Conservation (phyloP, 2,113 vertebrate species). For the Protobothrops mucrosquamatus region DNA sequence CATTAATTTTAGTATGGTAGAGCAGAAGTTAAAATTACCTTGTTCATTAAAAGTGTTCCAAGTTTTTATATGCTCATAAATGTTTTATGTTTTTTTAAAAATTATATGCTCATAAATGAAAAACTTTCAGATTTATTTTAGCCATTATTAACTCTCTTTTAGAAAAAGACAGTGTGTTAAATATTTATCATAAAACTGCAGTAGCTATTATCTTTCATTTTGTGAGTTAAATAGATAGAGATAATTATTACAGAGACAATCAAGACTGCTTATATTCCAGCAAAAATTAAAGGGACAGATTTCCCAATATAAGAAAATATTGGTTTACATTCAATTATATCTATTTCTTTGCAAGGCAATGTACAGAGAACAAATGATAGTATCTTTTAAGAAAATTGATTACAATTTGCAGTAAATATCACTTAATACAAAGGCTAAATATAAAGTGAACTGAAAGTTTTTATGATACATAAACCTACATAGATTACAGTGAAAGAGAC, state of each 20-base stretch:
- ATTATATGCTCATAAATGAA: slow-evolving; percentile 3
- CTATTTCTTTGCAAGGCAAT: neutral
- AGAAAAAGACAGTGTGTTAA: neutral
- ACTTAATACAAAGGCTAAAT: slow-evolving; percentile 35
- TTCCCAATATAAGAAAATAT: slow-evolving; percentile 35
- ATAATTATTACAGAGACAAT: slow-evolving; percentile 34
- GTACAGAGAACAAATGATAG: neutral
- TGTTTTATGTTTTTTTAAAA: slow-evolving; percentile 9
- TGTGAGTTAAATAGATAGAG: slow-evolving; percentile 22
- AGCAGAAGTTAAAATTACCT: slow-evolving; percentile 36
- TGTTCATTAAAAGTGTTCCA: slow-evolving; percentile 50
- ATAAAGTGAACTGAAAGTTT: slow-evolving; percentile 38
- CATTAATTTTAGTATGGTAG: slow-evolving; percentile 4
- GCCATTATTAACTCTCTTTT: slow-evolving; percentile 37
- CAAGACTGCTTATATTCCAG: slow-evolving; percentile 31
- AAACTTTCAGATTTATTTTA: slow-evolving; percentile 34
- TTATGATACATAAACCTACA: slow-evolving; percentile 19
- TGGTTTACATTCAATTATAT: slow-evolving; percentile 39
- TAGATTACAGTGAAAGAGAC: neutral
- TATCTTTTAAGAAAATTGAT: slow-evolving; percentile 30
- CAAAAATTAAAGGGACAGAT: slow-evolving; percentile 26
- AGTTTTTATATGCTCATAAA: slow-evolving; percentile 4
- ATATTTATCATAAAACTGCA: neutral
- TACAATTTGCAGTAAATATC: slow-evolving; percentile 29
- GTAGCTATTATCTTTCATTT: neutral